Conservation (phyloP, 2,113 vertebrate genomes). For the human region DNA sequence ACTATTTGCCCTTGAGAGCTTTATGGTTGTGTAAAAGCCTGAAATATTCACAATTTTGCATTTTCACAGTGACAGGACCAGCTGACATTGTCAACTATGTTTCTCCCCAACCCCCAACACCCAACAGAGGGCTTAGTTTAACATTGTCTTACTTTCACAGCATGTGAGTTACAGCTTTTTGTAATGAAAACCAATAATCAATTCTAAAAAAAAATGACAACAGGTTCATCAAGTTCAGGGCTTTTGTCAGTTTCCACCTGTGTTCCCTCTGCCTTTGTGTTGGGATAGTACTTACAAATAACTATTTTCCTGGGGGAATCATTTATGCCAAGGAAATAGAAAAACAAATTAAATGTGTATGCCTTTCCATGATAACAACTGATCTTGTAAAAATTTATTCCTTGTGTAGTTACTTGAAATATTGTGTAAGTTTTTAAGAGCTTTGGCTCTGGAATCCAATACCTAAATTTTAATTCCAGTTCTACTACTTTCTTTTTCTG, state of each 20-base stretch:
- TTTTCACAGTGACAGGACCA: conserved; percentile 49
- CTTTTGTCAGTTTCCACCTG: not conserved
- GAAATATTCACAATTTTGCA: conserved; percentile 37
- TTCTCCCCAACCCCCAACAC: not conserved
- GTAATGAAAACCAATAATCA: conserved; percentile 35
- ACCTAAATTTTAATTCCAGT: not conserved
- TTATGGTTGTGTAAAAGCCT: conserved; percentile 11
- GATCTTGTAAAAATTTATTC: conserved; percentile 14
- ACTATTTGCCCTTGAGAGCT: conserved; percentile 23
- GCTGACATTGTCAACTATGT: conserved; percentile 28
- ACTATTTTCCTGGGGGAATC: not conserved
- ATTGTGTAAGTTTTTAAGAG: not conserved
- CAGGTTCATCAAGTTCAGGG: not conserved
- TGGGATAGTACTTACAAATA: not conserved
- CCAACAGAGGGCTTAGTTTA: conserved; percentile 44
- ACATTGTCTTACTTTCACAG: not conserved
- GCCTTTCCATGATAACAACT: not conserved
- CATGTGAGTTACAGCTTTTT: not conserved
- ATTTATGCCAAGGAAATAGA: conserved; percentile 22
- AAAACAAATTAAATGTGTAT: conserved; percentile 20
- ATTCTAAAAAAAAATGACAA: conserved; percentile 40
- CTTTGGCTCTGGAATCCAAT: not conserved
- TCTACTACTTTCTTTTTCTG: conserved; percentile 1
- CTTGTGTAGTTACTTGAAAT: not conserved
- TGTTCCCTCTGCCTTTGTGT: not conserved